Evolutionary conservation across 2,888 invertebrate species (phyloP), one percentile per base, ranked within the genome.

Genomic region (Drosophila neutralis): DNA sequence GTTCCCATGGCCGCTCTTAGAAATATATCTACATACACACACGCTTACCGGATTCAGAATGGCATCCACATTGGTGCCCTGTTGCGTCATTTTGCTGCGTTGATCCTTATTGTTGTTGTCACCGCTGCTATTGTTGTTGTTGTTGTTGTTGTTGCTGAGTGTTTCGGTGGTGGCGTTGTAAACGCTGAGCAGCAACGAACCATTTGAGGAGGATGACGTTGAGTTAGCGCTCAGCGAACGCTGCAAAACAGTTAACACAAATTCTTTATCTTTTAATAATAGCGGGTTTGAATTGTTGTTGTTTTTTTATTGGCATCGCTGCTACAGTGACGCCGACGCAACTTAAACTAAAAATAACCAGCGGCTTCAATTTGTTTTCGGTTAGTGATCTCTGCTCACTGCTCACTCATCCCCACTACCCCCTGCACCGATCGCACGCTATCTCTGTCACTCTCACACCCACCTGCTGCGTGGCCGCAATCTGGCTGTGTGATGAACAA

Each of bases 1-100:
- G 38, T 38, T 38, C 18, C 7, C 45, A 24, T 45, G 21, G 21
- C 45, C 13, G 15, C 4, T 45, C 15, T 45, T 2, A 2, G 15
- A 21, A 4, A 21, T 21, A 21, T 45, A 21, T 45, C 21, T n/a
- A 42, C 40, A 21, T 15, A 42, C 7, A 21, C 24, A 54, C 21
- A 7, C 45, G 83, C 90, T 91, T 86, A 92, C 92, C 87, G 92
- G 92, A 86, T 90, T 92, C 18, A 92, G 83, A 71, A 92, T 92
- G 74, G 87, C 91, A 69, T 92, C 91, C 68, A 92, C 89, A 80
- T 90, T 86, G 10, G 87, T 80, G 40, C 79, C 90, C 54, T 87
- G 82, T 52, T 92, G 90, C 57, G 87, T 58, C 80, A 88, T 89
- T 63, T 86, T 84, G 79, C 42, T 48, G 4, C 76, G 27, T 51